phyloP scores from a whole-genome alignment of 2,113 vertebrate species.

The Chinchilla lanigera region DNA sequence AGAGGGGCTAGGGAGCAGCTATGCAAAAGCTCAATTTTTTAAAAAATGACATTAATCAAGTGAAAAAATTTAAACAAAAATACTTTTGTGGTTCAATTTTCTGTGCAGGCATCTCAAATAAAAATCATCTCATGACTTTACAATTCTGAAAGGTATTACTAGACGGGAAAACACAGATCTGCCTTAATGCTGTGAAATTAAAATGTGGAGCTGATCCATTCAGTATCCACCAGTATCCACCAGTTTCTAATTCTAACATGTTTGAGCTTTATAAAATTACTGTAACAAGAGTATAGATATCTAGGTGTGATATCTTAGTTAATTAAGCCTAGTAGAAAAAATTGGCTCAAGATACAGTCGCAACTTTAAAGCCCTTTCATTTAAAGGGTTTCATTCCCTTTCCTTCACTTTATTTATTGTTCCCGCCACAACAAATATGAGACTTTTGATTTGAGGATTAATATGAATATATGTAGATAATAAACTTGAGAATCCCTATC shows the following conservation, averaged over 20 bases:
- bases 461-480: neutral
- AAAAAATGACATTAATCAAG: neutral
- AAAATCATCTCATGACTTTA: constrained; percentile 2
- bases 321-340: constrained; percentile 36
- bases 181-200: neutral
- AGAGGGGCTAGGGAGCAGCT: neutral
- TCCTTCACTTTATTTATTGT: neutral
- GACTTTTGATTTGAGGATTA: constrained; percentile 39
- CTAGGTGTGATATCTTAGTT: neutral
- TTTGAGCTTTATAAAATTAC: constrained; percentile 41
- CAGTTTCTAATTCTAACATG: neutral
- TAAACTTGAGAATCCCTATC: neutral
- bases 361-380: neutral
- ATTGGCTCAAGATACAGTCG: neutral
- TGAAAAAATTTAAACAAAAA: constrained; percentile 17
- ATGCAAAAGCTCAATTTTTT: neutral
- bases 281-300: neutral
- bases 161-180: neutral
- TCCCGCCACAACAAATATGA: constrained; percentile 32
- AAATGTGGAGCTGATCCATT: neutral
- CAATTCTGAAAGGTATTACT: constrained; percentile 31
- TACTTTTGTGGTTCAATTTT: constrained; percentile 30
- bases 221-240: neutral
- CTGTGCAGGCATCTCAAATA: neutral
- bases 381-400: neutral